phyloP scores from a whole-genome alignment of 1,140 invertebrate genomes.

The Listronotus bonariensis region DNA sequence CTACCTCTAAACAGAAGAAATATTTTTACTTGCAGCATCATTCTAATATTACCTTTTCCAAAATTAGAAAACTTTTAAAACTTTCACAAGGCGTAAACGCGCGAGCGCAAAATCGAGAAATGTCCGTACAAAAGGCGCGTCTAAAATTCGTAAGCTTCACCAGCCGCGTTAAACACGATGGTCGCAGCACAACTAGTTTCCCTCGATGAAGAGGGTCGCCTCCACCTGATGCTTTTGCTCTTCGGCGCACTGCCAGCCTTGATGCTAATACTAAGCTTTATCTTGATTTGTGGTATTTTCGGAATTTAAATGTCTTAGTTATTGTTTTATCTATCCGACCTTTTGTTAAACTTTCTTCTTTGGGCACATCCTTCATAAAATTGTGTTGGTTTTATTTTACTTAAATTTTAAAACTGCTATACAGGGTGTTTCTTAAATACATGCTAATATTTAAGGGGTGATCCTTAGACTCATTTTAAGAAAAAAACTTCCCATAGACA shows the following conservation, averaged over 20 bases:
- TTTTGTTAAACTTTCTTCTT: background rate
- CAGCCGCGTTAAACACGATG: slow-evolving; percentile 20
- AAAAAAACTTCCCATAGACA: too few species aligned
- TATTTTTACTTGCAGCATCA: too few species aligned
- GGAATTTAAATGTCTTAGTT: background rate
- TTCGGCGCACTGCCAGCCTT: slow-evolving; percentile 27
- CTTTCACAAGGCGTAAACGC: slow-evolving; percentile 19
- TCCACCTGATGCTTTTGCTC: slow-evolving; percentile 32
- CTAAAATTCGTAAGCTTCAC: slow-evolving; percentile 4
- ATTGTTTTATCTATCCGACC: background rate
- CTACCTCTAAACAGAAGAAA: too few species aligned
- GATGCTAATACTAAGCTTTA: slow-evolving; percentile 19
- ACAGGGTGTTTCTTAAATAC: too few species aligned
- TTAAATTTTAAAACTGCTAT: too few species aligned
- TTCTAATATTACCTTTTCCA: too few species aligned
- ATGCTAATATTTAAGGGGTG: too few species aligned
- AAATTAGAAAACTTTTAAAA: slow-evolving; percentile 11
- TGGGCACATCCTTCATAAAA: background rate
- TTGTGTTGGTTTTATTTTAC: too few species aligned
- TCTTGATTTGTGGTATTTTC: slow-evolving; percentile 20
- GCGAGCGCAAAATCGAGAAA: slow-evolving; percentile 15
- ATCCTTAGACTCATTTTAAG: too few species aligned
- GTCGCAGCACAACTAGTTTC: slow-evolving; percentile 25
- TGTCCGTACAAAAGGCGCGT: background rate
- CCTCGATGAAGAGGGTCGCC: slow-evolving; percentile 22